These are phyloP conservation scores for Iphiclides podalirius DNA, from an alignment of 2,888 invertebrate species.

Conservation along the genomic window DNA sequence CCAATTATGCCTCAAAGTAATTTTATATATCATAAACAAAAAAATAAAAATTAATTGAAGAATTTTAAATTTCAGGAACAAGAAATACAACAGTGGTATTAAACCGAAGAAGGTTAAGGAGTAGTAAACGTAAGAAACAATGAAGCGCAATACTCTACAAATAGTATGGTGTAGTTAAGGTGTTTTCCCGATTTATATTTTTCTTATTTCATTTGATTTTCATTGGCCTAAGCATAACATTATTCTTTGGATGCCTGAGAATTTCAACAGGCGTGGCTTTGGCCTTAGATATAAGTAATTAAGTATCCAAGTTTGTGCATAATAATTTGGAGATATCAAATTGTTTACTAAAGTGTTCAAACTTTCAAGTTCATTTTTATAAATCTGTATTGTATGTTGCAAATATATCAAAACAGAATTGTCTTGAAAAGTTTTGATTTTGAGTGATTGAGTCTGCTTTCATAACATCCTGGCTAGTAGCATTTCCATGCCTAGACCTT, in stretches of 20 bases:
- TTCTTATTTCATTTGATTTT: neutral
- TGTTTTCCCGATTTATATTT: neutral
- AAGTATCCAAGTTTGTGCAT: neutral
- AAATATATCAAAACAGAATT: too few species aligned
- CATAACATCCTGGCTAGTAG: too few species aligned
- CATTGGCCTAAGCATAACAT: neutral
- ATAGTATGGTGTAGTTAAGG: neutral
- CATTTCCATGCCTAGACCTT: too few species aligned
- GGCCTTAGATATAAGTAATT: neutral
- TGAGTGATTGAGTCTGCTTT: too few species aligned
- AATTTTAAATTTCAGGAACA: conserved; percentile 45
- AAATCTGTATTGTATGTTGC: neutral
- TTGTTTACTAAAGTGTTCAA: neutral
- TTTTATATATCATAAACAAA: too few species aligned
- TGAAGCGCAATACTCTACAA: neutral
- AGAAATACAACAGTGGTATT: conserved; percentile 37
- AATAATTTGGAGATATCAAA: neutral
- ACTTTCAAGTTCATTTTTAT: neutral
- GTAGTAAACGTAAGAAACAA: conserved; percentile 51
- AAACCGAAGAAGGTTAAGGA: conserved; percentile 54
- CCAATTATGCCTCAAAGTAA: too few species aligned
- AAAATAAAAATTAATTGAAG: too few species aligned
- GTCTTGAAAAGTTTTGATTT: too few species aligned
- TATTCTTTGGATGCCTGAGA: neutral
- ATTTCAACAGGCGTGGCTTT: neutral